Percentiles rank a stretch among this genome's conserved stretches.
Evolutionary conservation across 92 coral and sea anemone species (phyloP).

Genomic region (Actinernus sp.): DNA sequence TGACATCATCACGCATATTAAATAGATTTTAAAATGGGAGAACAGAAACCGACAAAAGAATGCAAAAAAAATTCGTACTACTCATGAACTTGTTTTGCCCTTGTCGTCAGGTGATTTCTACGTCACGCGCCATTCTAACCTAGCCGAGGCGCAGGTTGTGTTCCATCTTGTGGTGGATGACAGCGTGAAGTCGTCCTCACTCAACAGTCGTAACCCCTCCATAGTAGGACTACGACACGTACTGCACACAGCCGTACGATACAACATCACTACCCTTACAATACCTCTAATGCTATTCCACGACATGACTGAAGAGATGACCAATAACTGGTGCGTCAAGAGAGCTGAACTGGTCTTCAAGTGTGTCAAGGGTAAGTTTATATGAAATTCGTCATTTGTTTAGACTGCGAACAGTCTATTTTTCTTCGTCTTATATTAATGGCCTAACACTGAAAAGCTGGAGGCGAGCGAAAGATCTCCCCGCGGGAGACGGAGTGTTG

Average conservation of each 20-base stretch:
- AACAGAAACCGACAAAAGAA: no score
- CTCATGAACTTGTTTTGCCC: no score
- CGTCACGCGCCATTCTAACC: slow-evolving; percentile 95
- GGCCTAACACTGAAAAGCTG: no score
- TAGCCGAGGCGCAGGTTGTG: slow-evolving; percentile 93
- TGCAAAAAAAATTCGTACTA: no score
- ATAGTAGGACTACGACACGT: slow-evolving; percentile 89
- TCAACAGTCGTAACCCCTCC: slow-evolving; percentile 90
- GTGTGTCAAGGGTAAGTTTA: slow-evolving; percentile 85
- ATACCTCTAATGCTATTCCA: slow-evolving; percentile 89
- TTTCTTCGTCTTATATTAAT: no score
- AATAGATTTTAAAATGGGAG: no score
- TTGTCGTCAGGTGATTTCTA: slow-evolving; percentile 90
- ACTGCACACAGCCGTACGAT: slow-evolving; percentile 93
- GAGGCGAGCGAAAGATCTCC: no score
- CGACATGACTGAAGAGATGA: slow-evolving; percentile 99
- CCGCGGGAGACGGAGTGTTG: no score
- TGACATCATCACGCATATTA: no score
- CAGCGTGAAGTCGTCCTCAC: slow-evolving; percentile 75
- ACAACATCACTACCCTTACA: slow-evolving; percentile 88
- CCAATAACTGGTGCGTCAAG: slow-evolving; percentile 92
- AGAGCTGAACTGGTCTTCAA: slow-evolving; percentile 94
- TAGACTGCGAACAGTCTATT: no score
- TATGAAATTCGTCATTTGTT: not conserved
- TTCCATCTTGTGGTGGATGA: slow-evolving; percentile 95